Base-by-base conservation (phyloP, 2,797 vertebrate species). In the Sebastes matsubarae region DNA sequence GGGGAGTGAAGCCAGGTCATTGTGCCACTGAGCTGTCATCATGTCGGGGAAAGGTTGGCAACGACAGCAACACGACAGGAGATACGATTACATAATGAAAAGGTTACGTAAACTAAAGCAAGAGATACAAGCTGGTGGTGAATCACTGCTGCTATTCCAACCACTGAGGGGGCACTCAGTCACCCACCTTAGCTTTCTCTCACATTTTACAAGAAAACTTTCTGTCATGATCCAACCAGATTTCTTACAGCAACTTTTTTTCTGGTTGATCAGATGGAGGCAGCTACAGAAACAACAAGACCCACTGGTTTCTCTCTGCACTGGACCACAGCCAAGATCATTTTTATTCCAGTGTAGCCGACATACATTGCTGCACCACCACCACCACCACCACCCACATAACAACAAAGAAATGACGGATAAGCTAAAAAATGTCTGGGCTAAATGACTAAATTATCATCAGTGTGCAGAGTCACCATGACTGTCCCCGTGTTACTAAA, bases 71-170 rank as follows among this genome's bases (percentile, higher is more conserved):
- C 46, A 50, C 18, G 22, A 77, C 65, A 68, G 58, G 25, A 75
- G 59, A 42, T 25, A 4, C 1, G 18, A 70, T 67, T 67, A 79
- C 61, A 72, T 52, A 77, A 75, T 66, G 42, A 52, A 55, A 66
- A 3, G 5, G 52, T 82, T 87, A 61, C 27, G 58, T 80, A 83
- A 89, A 73, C 12, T 42, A 46, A 59, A 63, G 58, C 34, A 22
- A 71, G 38, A 81, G 16, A 67, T 25, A 63, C 20, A 59, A n/a
- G 25, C 59, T 24, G 11, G 57, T 70, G 57, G 25, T 29, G 67
- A 68, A 57, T 87, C 57, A 46, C 72, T 55, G 34, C 68, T 72
- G 34, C 52, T 70, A 52, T 42, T 72, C 25, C 24, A 42, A 64
- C n/a, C 14, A 52, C 9, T 52, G 61, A 24, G 72, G 27, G 32